Evolutionary conservation across 2,113 vertebrate species (phyloP).

Genomic region (Tichodroma muraria): DNA sequence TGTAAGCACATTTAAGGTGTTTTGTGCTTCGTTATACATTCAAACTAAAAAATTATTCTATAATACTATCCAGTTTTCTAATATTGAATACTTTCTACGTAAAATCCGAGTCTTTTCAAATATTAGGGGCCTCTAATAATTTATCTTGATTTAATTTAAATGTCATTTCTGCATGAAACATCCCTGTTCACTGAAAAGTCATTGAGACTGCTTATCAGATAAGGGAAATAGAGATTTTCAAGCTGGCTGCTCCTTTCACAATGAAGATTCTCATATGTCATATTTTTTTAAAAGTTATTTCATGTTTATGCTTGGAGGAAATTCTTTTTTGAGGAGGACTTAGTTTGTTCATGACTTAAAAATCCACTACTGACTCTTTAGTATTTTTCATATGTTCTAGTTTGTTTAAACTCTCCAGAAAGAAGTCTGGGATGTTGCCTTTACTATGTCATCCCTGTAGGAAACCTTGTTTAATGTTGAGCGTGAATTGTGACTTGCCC

Average conservation of each 20-base stretch:
- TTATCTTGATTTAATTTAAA: background rate
- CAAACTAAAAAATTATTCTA: background rate
- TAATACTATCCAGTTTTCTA: background rate
- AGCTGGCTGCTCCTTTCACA: background rate
- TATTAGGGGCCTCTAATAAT: background rate
- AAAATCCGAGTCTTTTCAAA: background rate
- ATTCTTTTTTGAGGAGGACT: background rate
- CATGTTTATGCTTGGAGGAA: background rate
- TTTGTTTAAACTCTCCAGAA: background rate
- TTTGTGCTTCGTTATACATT: background rate
- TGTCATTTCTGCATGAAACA: background rate
- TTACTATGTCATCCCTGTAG: background rate
- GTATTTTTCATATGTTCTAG: background rate
- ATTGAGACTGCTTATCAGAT: background rate
- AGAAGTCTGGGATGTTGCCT: background rate
- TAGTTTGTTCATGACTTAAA: background rate
- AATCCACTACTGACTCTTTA: background rate
- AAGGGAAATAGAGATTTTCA: slow-evolving; percentile 1
- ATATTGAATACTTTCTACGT: background rate
- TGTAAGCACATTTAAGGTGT: background rate
- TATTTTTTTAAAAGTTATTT: slow-evolving; percentile 34
- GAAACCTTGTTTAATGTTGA: background rate
- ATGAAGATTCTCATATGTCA: background rate
- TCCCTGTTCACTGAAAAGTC: background rate
- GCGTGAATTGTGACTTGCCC: background rate